Evolutionary conservation across 2,113 vertebrate genomes (phyloP), one percentile per base, ranked within the genome.

Genomic region (Lucifuga dentata): DNA sequence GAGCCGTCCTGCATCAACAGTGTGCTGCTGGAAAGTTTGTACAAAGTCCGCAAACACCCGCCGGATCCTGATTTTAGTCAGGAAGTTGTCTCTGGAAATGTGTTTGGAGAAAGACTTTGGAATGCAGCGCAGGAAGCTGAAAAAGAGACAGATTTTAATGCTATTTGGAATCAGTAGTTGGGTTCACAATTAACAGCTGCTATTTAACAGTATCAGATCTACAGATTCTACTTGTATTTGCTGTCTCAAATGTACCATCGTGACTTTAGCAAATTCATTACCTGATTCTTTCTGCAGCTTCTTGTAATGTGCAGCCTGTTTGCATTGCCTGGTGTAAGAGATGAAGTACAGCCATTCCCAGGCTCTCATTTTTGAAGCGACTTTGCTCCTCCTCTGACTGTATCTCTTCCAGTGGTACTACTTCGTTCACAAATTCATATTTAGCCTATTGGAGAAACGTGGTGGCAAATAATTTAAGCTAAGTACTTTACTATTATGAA

Each of bases 321-420:
- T 57, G 59, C 16, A 97, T 51, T 9, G 96, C 93, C 0, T 93
- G 84, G 67, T 98, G 94, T 0, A 93, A 95, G 0, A 99, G 93
- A 36, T 98, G 95, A 1, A 98, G 93, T 15, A 97, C 94, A 0
- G 97, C 96, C 96, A 99, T 95, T 5, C 97, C 97, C 73, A 99
- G 36, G 38, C 96, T 95, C 56, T 99, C 97, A 0, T 96, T 97
- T 86, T 96, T 95, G 68, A 96, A 96, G 41, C 84, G 83, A 77
- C 91, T 93, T 1, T 92, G 59, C 39, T 96, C 95, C n/a, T 92
- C 92, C 0, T 96, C 94, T 0, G 72, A 90, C 0, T 68, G 68
- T 0, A 94, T 38, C 0, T 94, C 93, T 50, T 90, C 89, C 82
- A 98, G 84, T 0, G 92, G 90, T 0, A 87, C 85, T 0, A 94